Evolutionary conservation across 2,888 invertebrate species (phyloP).

Genomic region (Conops quadrifasciatus): DNA sequence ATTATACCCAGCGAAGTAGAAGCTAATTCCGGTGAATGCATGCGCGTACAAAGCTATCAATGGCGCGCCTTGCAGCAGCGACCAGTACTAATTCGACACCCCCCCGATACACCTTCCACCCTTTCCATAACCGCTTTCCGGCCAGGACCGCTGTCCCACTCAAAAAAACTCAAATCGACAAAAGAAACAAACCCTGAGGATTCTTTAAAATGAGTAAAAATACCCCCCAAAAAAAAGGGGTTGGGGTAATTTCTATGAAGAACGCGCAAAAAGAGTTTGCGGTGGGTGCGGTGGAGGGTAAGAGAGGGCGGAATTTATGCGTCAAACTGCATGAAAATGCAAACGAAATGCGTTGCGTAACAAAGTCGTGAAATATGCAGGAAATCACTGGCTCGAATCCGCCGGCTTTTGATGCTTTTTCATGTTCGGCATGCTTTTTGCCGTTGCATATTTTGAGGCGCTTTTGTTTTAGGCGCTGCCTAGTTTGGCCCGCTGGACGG

Average conservation of each 20-base stretch:
- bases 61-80: not conserved
- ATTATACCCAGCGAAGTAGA: slow-evolving; percentile 20
- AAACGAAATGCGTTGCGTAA: slow-evolving; percentile 23
- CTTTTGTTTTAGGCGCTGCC: slow-evolving; percentile 31
- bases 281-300: not conserved
- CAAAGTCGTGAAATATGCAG: slow-evolving; percentile 33
- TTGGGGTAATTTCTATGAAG: not conserved
- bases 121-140: too few species aligned
- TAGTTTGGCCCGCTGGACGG: slow-evolving; percentile 34
- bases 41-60: slow-evolving; percentile 1
- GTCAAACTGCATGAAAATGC: slow-evolving; percentile 27
- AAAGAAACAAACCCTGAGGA: not conserved
- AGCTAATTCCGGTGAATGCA: slow-evolving; percentile 24
- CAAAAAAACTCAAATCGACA: not conserved
- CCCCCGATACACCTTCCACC: not conserved
- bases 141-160: too few species aligned
- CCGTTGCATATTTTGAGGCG: slow-evolving; percentile 24
- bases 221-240: not conserved
- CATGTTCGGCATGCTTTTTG: slow-evolving; percentile 3
- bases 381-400: slow-evolving; percentile 21
- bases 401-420: slow-evolving; percentile 8
- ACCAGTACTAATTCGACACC: not conserved
- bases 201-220: not conserved
- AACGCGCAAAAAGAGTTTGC: not conserved
- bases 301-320: slow-evolving; percentile 21